Percentiles rank a stretch among this genome's conserved stretches.
These are phyloP conservation scores for Chalcosyrphus nemorum DNA, from an alignment of 2,888 invertebrate genomes.

Conservation along the genomic window DNA sequence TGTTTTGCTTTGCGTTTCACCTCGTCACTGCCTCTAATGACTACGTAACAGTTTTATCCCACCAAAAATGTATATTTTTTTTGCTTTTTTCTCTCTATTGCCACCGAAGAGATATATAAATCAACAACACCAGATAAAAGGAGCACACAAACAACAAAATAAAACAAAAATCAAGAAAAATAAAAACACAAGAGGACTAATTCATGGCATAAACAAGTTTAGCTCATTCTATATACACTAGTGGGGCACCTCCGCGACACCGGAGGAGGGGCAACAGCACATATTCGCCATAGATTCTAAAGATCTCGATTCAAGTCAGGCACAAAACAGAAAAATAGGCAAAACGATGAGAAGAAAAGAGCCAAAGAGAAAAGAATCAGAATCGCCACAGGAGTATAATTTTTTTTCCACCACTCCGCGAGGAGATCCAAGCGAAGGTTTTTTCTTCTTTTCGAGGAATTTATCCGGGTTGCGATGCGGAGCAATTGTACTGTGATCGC, in stretches of 20 bases:
- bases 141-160: constrained; percentile 68
- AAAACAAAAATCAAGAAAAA: constrained; percentile 65
- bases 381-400: constrained; percentile 62
- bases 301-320: constrained; percentile 52
- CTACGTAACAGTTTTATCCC: constrained; percentile 70
- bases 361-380: no score
- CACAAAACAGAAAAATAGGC: constrained; percentile 69
- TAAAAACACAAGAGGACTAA: constrained; percentile 65
- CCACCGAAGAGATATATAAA: constrained; percentile 44
- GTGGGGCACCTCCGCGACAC: constrained; percentile 41
- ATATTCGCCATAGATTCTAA: constrained; percentile 65
- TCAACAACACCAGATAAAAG: constrained; percentile 64
- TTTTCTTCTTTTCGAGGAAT: constrained; percentile 1
- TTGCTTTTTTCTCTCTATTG: constrained; percentile 24
- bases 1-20: constrained; percentile 63
- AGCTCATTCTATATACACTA: constrained; percentile 54
- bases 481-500: constrained; percentile 1
- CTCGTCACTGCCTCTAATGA: constrained; percentile 50
- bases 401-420: constrained; percentile 43
- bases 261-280: constrained; percentile 27
- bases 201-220: constrained; percentile 68
- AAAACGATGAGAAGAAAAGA: constrained; percentile 50
- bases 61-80: constrained; percentile 55
- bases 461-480: constrained; percentile 19
- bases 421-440: constrained; percentile 5